A percentile compares a stretch with the other conserved stretches of the same genome.
These are phyloP conservation scores for Tanypteryx hageni DNA, from an alignment of 2,888 invertebrate species.

Conservation along the genomic window DNA sequence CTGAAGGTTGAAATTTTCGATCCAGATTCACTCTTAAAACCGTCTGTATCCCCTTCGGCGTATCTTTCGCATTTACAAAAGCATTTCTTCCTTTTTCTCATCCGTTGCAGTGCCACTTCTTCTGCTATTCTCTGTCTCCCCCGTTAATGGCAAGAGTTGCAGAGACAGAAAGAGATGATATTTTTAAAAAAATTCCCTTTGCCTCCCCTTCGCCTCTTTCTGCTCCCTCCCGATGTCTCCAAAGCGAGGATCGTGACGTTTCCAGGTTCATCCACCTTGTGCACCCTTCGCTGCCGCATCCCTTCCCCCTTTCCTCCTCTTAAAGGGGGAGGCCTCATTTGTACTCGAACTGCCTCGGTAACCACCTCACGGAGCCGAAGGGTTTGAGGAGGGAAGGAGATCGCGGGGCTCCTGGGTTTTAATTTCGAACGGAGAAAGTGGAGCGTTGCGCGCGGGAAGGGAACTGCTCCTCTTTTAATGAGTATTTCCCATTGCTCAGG, in stretches of 20 bases:
- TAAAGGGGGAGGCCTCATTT: background rate
- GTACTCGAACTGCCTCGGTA: too few relatives aligned
- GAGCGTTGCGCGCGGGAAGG: background rate
- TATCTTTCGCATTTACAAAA: background rate
- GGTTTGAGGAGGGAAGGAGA: background rate
- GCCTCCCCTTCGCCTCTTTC: background rate
- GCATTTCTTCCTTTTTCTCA: background rate
- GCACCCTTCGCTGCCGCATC: background rate
- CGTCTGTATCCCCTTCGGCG: background rate
- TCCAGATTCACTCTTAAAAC: background rate
- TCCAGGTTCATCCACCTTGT: constrained; percentile 4
- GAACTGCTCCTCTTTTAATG: constrained; percentile 10
- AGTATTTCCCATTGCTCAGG: background rate
- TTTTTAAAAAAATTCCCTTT: background rate
- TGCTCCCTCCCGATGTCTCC: background rate
- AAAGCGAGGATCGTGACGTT: background rate
- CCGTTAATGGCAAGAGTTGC: background rate
- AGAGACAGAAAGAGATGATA: background rate
- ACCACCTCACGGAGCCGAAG: too few relatives aligned
- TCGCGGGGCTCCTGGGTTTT: background rate
- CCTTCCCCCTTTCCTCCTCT: background rate
- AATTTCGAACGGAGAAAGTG: constrained; percentile 19
- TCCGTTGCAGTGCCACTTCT: background rate
- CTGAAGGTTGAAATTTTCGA: background rate
- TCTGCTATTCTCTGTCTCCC: background rate